A percentile compares a stretch with the other conserved stretches of the same genome.
phyloP scores from a whole-genome alignment of 2,888 invertebrate genomes.

The Punctoribates punctum region DNA sequence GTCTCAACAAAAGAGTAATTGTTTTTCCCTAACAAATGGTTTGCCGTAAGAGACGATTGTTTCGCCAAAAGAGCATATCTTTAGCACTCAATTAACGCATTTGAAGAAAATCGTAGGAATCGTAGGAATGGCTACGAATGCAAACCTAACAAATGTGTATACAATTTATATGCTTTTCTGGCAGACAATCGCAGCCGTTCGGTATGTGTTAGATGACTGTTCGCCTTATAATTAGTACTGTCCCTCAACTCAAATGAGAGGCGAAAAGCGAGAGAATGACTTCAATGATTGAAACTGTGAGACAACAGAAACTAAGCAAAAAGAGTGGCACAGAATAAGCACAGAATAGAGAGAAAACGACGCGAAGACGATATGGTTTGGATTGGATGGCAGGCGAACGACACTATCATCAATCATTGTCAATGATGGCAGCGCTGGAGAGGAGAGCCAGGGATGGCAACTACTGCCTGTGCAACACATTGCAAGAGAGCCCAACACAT shows the following conservation, averaged over 20 bases:
- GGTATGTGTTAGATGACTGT: not conserved
- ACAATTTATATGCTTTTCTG: conserved; percentile 9
- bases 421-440: conserved; percentile 27
- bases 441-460: not conserved
- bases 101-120: conserved; percentile 5
- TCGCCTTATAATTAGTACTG: conserved; percentile 31
- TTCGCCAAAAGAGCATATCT: not conserved
- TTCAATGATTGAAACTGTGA: conserved; percentile 10
- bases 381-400: conserved; percentile 29
- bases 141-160: conserved; percentile 18
- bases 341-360: not conserved
- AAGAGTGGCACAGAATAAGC: not conserved
- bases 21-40: not conserved
- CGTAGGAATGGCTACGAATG: not conserved
- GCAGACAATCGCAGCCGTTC: not conserved
- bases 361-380: conserved; percentile 22
- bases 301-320: conserved; percentile 1
- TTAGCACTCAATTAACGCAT: conserved; percentile 37
- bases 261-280: not conserved
- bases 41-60: not conserved
- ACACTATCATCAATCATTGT: conserved; percentile 37
- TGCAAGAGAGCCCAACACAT: not conserved
- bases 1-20: not conserved
- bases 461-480: conserved; percentile 29
- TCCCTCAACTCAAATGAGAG: conserved; percentile 11